These are phyloP conservation scores for Xenops minutus DNA, from an alignment of 2,797 vertebrate genomes.

Conservation along the genomic window DNA sequence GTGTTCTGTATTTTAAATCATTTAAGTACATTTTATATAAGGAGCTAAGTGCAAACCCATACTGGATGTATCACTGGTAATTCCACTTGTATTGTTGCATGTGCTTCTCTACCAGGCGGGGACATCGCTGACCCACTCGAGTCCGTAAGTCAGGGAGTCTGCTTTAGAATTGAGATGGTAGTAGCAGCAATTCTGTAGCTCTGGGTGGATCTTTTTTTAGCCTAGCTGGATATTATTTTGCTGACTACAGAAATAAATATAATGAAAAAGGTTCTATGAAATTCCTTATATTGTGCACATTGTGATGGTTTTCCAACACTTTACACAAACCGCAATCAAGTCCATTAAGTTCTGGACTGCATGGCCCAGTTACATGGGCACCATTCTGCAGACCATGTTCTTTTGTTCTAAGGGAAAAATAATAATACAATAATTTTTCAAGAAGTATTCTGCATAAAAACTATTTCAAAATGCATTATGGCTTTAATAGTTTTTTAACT, in stretches of 20 bases:
- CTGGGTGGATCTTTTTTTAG: background rate
- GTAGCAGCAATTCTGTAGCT: background rate
- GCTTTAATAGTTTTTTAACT: background rate
- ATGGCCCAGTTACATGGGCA: background rate
- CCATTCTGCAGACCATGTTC: background rate
- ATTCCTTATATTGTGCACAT: background rate
- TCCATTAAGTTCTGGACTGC: background rate
- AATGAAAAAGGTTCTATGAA: background rate
- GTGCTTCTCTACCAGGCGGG: background rate
- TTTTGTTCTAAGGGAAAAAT: background rate
- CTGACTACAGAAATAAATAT: background rate
- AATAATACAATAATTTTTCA: background rate
- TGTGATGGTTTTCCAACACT: background rate
- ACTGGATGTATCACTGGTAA: background rate
- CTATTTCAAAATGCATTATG: background rate
- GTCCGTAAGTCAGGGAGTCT: accelerated
- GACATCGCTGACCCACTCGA: accelerated
- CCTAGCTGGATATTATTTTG: background rate
- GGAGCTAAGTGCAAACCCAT: background rate
- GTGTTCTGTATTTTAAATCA: background rate
- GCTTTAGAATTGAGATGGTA: background rate
- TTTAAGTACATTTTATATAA: background rate
- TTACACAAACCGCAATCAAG: background rate
- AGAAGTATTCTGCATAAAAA: background rate
- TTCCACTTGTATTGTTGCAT: accelerated